Conservation (phyloP, 2,797 vertebrate genomes). For the Rhyacichthys aspro region DNA sequence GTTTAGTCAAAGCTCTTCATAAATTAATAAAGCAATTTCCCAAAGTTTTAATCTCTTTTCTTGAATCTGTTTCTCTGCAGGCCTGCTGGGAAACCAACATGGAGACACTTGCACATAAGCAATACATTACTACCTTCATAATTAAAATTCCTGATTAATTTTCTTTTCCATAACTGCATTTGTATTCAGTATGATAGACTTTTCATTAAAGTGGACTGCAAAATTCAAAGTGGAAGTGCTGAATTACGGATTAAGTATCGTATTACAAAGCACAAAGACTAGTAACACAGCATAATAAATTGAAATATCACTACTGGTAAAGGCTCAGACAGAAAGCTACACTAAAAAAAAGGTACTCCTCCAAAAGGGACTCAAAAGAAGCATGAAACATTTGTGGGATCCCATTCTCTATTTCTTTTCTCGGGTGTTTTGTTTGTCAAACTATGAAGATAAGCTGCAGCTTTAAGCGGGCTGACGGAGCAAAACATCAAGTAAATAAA, state of each 20-base stretch:
- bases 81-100: background rate
- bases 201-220: background rate
- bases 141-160: background rate
- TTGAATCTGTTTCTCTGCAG: too few relatives aligned
- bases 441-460: slow-evolving; percentile 32
- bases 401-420: slow-evolving; percentile 9
- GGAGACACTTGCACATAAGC: background rate
- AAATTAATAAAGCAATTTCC: too few relatives aligned
- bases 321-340: background rate
- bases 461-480: slow-evolving; percentile 25
- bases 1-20: too few relatives aligned
- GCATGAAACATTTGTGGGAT: slow-evolving; percentile 8
- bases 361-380: background rate
- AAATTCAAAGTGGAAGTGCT: background rate
- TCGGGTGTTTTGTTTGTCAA: slow-evolving; percentile 13
- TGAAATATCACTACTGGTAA: background rate
- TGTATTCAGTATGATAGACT: background rate
- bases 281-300: background rate
- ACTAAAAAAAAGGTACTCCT: background rate
- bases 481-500: slow-evolving; percentile 37
- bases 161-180: background rate
- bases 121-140: background rate
- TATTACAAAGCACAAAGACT: background rate
- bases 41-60: too few relatives aligned
- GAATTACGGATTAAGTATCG: background rate